Base-by-base conservation (phyloP, 2,888 invertebrate genomes). In the Morpho achilles region DNA sequence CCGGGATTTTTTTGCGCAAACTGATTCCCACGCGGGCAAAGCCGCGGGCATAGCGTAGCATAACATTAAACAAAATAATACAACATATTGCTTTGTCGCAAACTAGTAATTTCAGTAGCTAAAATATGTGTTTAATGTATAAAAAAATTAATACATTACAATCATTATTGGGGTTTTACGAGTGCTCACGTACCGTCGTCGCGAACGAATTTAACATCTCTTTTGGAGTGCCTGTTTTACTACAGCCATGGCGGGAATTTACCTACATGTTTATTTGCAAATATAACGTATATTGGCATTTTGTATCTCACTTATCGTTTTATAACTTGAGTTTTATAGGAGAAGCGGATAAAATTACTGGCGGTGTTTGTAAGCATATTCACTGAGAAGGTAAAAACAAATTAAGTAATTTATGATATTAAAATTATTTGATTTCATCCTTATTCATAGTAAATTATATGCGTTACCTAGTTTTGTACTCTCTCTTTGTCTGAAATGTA, bases 211-310 rank as follows among this genome's bases (percentile, higher is more conserved):
- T 72, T 69, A 64, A 67, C 73, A 68, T 61, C 65, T 64, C 64
- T 71, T 72, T 66, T 69, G 62, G 69, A 70, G 71, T 67, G 69
- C 67, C 62, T 61, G 69, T 84, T 90, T 90, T 88, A 89, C 77
- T 72, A 77, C 87, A 60, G 65, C 82, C 84, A 87, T 89, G 87
- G 87, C 83, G 79, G 73, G 87, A 88, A 89, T 90, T 88, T 87
- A 87, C 83, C 83, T 80, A 84, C 86, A 90, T 86, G 88, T 87
- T 90, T 89, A 90, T 87, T 87, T 81, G 84, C 79, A 80, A 70
- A 82, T 86, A 85, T 86, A 87, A 87, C 87, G 83, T 82, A 80
- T 84, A 85, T 82, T 78, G 77, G 78, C 69, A 64, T 67, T 74
- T 69, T 76, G 73, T 76, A 78, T 77, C 69, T 67, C 63, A 67